phyloP scores from a whole-genome alignment of 2,888 invertebrate genomes.

The Amphiduros pacificus region DNA sequence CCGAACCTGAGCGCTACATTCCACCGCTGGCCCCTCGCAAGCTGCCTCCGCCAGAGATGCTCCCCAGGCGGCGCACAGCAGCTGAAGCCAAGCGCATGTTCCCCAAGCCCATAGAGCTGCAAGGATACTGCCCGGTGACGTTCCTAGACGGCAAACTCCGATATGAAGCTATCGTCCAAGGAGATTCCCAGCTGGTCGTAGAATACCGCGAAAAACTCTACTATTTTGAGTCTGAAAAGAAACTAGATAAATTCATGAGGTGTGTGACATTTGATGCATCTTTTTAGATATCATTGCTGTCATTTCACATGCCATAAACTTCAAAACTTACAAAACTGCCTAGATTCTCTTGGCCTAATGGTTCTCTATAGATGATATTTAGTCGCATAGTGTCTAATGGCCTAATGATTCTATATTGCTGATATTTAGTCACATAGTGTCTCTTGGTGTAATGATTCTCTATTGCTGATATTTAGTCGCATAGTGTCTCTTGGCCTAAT shows the following conservation, averaged over 20 bases:
- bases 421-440: too few species aligned
- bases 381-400: too few species aligned
- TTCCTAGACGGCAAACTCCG: conserved; percentile 56
- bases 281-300: neutral
- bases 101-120: conserved; percentile 45
- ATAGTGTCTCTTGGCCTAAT: too few species aligned
- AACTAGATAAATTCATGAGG: conserved; percentile 58
- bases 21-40: conserved; percentile 48
- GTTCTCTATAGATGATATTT: too few species aligned
- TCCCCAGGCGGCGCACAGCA: conserved; percentile 45
- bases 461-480: too few species aligned
- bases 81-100: conserved; percentile 42
- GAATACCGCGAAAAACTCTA: conserved; percentile 54
- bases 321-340: too few species aligned
- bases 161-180: conserved; percentile 57
- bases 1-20: conserved; percentile 53
- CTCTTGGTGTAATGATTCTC: too few species aligned
- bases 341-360: too few species aligned
- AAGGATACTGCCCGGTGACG: conserved; percentile 59
- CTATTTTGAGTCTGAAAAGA: conserved; percentile 52
- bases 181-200: conserved; percentile 49
- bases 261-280: conserved; percentile 32
- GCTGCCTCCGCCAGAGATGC: conserved; percentile 48
- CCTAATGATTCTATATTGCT: too few species aligned
- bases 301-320: too few species aligned